Percentiles rank a stretch among this genome's conserved stretches.
phyloP scores from a whole-genome alignment of 2,113 vertebrate genomes.

The Xenopus borealis region DNA sequence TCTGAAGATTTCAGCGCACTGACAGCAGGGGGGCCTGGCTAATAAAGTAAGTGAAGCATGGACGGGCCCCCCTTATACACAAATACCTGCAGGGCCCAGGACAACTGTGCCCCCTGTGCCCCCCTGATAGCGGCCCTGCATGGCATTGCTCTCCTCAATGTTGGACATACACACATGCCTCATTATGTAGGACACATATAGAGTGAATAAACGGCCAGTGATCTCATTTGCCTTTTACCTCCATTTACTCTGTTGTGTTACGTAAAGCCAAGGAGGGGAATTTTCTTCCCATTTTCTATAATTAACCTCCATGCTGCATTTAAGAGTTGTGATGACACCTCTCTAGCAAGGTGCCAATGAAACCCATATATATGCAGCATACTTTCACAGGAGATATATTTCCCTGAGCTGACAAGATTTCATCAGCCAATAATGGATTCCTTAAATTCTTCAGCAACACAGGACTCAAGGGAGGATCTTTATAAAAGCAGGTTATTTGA shows the following conservation, averaged over 20 bases:
- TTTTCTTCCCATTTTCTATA: slow-evolving; percentile 20
- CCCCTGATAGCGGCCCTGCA: no score
- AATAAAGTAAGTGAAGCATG: no score
- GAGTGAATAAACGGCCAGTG: neutral
- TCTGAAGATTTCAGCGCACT: no score
- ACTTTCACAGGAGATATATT: slow-evolving; percentile 23
- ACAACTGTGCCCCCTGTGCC: no score
- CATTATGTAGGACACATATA: no score
- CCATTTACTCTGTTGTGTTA: slow-evolving; percentile 8
- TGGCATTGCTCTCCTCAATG: no score
- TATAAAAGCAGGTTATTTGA: neutral
- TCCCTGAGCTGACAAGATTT: neutral
- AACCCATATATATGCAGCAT: slow-evolving; percentile 34
- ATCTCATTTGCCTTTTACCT: neutral
- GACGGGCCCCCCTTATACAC: no score
- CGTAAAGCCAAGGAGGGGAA: neutral
- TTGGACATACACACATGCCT: no score
- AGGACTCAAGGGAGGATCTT: neutral
- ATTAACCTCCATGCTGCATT: slow-evolving; percentile 26
- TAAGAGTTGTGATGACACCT: slow-evolving; percentile 43
- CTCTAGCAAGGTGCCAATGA: slow-evolving; percentile 32
- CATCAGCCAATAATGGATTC: neutral
- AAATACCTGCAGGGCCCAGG: no score
- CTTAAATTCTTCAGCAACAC: neutral
- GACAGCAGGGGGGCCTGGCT: no score